Evolutionary conservation across 2,888 invertebrate species (phyloP), one percentile per base, ranked within the genome.

Genomic region (Lasioglossum malachurum): DNA sequence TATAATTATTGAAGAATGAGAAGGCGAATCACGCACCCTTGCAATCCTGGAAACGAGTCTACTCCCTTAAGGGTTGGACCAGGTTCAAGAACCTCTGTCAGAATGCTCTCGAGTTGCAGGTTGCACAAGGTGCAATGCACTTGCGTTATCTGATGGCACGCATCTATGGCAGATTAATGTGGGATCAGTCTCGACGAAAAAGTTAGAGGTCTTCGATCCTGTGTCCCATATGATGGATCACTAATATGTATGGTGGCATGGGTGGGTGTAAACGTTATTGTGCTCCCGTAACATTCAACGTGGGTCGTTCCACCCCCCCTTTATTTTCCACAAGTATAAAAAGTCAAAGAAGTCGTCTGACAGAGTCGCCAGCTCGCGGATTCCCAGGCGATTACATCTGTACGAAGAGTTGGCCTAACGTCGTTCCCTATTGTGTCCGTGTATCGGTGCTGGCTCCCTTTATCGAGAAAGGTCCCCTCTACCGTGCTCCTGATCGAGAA

Each of bases 341-440:
- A 82, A 85, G 77, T 82, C 82, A 79, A 82, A 77, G 86, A 87
- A 82, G 84, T 86, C 41, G 72, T 69, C 49, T 72, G 60, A 64
- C 35, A 82, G n/a, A 57, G 82, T 82, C 81, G 81, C 73, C 74
- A 27, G 76, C 91, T 93, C 93, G 94, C 94, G 93, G 93, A 94
- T 94, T 94, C 94, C 94, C 94, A 94, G 94, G 94, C 93, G 94
- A 94, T 94, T 94, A 93, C 93, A 94, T 94, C 94, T 94, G 92
- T 93, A 91, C 91, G 86, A 91, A 89, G 90, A 89, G 88, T 91
- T 89, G 88, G 80, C 57, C 76, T 82, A 74, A 81, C 71, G 82
- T 64, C 75, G 79, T 64, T 41, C 41, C 60, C 80, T 83, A 91
- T 75, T 80, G 78, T 93, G 90, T 81, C 4, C 87, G 82, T 83